Base-by-base conservation (phyloP, 2,113 vertebrate genomes). In the Leptodactylus fuscus region DNA sequence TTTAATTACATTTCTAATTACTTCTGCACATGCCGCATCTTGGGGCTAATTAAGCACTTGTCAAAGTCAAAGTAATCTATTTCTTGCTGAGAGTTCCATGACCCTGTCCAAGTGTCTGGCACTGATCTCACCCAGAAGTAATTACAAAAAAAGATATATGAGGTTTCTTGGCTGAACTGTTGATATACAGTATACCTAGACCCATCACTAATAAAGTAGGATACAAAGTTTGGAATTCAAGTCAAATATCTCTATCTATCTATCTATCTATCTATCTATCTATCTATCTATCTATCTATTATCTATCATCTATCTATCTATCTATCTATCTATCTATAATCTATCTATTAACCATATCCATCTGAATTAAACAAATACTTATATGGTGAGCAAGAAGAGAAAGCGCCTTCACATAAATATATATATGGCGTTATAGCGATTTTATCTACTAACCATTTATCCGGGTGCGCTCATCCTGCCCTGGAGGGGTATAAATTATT, bases 1-100 rank as follows among this genome's bases (percentile, higher is more conserved):
- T 85, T 85, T 80, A 85, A 85, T 85, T 85, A 85, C 83, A 85
- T 85, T 85, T 80, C 83, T 79, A 85, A 85, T 78, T 85, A 83
- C 58, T 69, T 69, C 67, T 69, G 32, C 76, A 71, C 60, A 79
- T 41, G 49, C 46, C 58, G 83, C 49, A 85, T 85, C 83, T 70
- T 85, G 75, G 76, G 83, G 62, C 75, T 80, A 80, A 85, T 85
- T 85, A 85, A 80, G 75, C 46, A 71, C 83, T 85, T 80, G 65
- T 85, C 83, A 85, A 85, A 71, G 83, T 49, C 83, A 85, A 85
- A 53, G 62, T 80, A 70, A 85, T 85, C 76, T 85, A 67, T 80
- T 85, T 80, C 83, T 71, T 80, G 76, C 76, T 85, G 75, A 69
- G 75, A 78, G 83, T 70, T 85, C 75, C 13, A 36, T 80, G 62